Evolutionary conservation across 2,797 vertebrate genomes (phyloP), one percentile per base, ranked within the genome.

Genomic region (Hyperoplus lanceolatus): DNA sequence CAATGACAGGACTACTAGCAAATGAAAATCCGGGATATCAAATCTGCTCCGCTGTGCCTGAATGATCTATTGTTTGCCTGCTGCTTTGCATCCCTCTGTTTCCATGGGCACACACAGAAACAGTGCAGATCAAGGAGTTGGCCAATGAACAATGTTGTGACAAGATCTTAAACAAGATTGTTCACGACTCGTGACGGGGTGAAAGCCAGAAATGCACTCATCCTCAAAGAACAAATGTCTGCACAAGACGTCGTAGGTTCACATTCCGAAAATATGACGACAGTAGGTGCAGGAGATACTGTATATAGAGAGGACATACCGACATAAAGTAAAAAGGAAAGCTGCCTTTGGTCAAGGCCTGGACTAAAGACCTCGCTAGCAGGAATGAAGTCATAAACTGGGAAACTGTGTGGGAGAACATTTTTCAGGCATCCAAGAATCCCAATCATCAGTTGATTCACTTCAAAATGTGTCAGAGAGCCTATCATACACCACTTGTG

Each of bases 91-190:
- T 81, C 82, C 75, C 45, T 36, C 75, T 83, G 79, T 72, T 78
- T 84, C 88, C 75, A 42, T 48, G 68, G 77, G 84, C 86, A 39
- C 58, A 29, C 64, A 49, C 58, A 73, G 71, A 88, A 77, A 86
- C 75, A 69, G 66, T 55, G 64, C 77, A 77, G 85, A 89, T 87
- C 83, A 87, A 86, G 84, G 83, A 75, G 65, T 1, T 4, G 73
- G 81, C 56, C 81, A 84, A 86, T 86, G 81, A 68, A 61, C 75
- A 79, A 85, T 82, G 87, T 84, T 82, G 76, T 76, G 81, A 79
- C 84, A 83, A 79, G 84, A 89, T 87, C 87, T 88, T 76, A 79
- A 86, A 90, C 84, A 84, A 88, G 88, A 91, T 84, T 88, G 67
- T 79, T 91, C 77, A 59, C 2, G n/a, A 83, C 80, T 88, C 49